These are phyloP conservation scores for Oxystoma pomonae DNA, from an alignment of 2,888 invertebrate species.

Conservation along the genomic window DNA sequence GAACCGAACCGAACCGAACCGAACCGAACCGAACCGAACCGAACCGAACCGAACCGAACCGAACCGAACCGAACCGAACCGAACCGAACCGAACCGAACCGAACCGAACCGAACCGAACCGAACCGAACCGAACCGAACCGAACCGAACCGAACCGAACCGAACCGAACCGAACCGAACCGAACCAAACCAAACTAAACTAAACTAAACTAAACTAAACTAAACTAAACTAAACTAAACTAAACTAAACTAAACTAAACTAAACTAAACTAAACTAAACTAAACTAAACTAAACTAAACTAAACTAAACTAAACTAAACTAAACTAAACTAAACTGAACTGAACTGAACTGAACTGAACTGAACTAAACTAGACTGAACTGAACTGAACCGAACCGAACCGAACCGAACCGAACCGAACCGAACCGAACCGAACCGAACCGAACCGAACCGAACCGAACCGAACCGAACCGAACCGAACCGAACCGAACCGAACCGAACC, in stretches of 20 bases:
- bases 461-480: neutral
- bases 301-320: neutral
- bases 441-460: neutral
- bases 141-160: neutral
- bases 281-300: neutral
- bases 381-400: conserved; percentile 2
- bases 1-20: neutral
- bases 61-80: neutral
- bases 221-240: neutral
- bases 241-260: neutral
- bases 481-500: neutral
- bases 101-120: neutral
- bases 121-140: neutral
- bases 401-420: conserved; percentile 3
- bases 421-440: conserved; percentile 3
- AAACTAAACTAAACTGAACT: neutral
- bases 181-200: neutral
- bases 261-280: neutral
- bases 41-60: neutral
- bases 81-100: neutral
- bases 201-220: neutral
- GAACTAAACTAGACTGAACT: neutral
- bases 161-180: neutral
- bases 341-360: neutral
- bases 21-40: neutral